Evolutionary conservation across 1,140 invertebrate species (phyloP).

Genomic region (Brachionus paranguensis): DNA sequence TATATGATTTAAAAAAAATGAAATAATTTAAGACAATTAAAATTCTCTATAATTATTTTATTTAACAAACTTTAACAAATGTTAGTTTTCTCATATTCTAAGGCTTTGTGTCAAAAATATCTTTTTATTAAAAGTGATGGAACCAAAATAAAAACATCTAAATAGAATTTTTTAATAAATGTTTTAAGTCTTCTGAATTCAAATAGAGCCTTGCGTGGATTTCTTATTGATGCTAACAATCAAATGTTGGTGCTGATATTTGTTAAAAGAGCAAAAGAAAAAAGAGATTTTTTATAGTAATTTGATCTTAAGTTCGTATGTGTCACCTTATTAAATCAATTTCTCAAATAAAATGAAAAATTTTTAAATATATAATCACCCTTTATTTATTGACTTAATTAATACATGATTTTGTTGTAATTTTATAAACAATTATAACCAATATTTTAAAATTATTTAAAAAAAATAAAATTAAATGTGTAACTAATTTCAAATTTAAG

Average conservation of each 20-base stretch:
- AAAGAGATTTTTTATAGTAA: background rate
- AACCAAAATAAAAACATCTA: background rate
- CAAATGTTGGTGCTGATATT: background rate
- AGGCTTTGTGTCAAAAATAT: background rate
- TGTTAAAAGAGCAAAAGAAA: background rate
- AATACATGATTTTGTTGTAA: no score
- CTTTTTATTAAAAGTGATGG: background rate
- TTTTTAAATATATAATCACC: background rate
- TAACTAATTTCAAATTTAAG: background rate
- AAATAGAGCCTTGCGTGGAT: background rate
- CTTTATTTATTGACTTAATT: background rate
- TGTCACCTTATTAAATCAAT: background rate
- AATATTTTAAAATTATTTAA: no score
- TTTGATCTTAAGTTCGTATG: background rate
- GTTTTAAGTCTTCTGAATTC: background rate
- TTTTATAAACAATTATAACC: no score
- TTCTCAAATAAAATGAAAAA: background rate
- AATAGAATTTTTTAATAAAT: background rate
- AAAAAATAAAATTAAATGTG: background rate
- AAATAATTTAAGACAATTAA: constrained; percentile 17
- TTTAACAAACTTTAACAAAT: background rate
- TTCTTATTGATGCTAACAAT: background rate
- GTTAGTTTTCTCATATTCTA: background rate
- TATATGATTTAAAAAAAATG: background rate
- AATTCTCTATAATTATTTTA: background rate